phyloP scores from a whole-genome alignment of 2,888 invertebrate species.

The Tupiocoris notatus region DNA sequence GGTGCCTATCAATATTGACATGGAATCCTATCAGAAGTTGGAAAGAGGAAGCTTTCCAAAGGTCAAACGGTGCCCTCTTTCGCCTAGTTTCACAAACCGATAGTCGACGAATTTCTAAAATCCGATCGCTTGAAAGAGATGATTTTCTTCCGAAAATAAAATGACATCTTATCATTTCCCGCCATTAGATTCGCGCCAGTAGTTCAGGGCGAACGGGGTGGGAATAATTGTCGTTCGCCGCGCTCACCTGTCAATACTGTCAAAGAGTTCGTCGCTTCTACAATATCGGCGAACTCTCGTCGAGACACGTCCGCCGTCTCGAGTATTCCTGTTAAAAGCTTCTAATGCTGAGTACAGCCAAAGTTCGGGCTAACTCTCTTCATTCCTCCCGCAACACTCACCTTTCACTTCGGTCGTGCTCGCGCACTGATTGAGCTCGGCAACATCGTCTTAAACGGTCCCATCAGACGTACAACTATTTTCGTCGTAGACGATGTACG shows the following conservation, averaged over 20 bases:
- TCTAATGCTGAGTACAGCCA: not conserved
- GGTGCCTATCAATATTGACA: not conserved
- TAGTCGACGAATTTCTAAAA: no score
- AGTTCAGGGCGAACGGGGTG: no score
- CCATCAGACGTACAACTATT: not conserved
- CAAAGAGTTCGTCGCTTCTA: not conserved
- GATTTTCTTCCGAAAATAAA: no score
- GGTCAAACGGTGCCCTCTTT: not conserved
- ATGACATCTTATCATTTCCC: no score
- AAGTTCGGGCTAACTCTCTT: not conserved
- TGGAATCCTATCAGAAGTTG: not conserved
- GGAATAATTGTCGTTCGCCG: no score
- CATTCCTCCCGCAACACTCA: not conserved
- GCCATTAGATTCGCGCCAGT: no score
- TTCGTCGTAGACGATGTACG: not conserved
- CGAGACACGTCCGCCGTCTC: not conserved
- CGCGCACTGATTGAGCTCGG: not conserved
- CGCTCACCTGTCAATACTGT: not conserved
- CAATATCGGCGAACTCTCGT: not conserved
- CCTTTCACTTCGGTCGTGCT: not conserved
- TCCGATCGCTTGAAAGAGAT: no score
- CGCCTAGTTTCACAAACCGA: not conserved
- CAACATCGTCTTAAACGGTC: not conserved
- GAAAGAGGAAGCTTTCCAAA: not conserved
- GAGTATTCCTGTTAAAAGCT: not conserved